Conservation (phyloP, 2,888 invertebrate genomes). For the Perizoma affinitatum region DNA sequence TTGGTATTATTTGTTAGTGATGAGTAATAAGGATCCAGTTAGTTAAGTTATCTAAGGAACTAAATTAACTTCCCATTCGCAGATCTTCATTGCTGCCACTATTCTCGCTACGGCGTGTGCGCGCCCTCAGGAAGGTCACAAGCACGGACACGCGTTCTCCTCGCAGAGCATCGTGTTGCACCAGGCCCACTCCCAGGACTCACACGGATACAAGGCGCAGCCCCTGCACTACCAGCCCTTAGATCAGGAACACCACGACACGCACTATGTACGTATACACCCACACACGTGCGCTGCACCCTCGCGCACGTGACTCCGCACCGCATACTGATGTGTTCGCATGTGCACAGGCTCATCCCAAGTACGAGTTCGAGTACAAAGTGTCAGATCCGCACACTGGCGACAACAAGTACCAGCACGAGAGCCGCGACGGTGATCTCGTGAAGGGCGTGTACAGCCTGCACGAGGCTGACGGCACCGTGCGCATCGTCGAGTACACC, state of each 20-base stretch:
- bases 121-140: constrained; percentile 22
- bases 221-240: constrained; percentile 6
- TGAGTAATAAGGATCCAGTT: neutral
- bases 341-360: constrained; percentile 64
- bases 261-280: constrained; percentile 24
- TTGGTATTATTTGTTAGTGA: neutral
- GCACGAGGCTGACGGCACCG: constrained; percentile 69
- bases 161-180: constrained; percentile 53
- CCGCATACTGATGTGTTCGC: constrained; percentile 2
- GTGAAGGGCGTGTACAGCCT: constrained; percentile 80
- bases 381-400: constrained; percentile 80
- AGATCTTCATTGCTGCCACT: constrained; percentile 4
- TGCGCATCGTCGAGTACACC: constrained; percentile 70
- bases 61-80: neutral
- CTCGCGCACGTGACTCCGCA: neutral
- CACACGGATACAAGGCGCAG: constrained; percentile 12
- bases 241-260: constrained; percentile 12
- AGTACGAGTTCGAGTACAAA: constrained; percentile 80
- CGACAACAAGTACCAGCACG: constrained; percentile 80
- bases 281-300: neutral
- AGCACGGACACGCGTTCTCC: constrained; percentile 42
- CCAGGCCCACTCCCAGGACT: constrained; percentile 32
- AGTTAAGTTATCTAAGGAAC: neutral
- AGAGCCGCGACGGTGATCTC: constrained; percentile 80
- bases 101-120: constrained; percentile 13